phyloP scores from a whole-genome alignment of 2,113 vertebrate species.

The Sorex araneus region DNA sequence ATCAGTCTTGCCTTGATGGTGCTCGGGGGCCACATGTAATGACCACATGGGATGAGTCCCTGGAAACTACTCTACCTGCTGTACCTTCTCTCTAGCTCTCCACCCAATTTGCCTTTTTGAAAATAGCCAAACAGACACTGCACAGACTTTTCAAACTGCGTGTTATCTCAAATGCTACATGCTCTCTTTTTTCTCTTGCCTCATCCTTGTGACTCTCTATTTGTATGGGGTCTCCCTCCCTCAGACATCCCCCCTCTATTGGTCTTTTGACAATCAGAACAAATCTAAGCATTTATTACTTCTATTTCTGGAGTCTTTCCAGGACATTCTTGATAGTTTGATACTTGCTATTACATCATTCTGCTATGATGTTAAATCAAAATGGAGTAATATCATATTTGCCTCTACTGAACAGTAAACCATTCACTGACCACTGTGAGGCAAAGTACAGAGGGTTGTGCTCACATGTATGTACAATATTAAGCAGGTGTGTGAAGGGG shows the following conservation, averaged over 20 bases:
- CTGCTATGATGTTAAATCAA: neutral
- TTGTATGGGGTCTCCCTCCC: accelerated
- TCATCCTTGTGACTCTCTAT: neutral
- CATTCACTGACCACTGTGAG: neutral
- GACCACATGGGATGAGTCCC: too few relatives aligned
- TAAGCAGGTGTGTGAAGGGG: neutral
- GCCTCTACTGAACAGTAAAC: neutral
- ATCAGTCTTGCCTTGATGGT: too few relatives aligned
- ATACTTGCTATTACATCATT: neutral
- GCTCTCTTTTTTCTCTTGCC: neutral
- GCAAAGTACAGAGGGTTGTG: neutral
- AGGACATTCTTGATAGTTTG: neutral
- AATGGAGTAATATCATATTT: neutral
- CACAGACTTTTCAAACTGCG: neutral
- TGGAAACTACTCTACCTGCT: too few relatives aligned
- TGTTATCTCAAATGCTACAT: accelerated
- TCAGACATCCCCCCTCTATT: accelerated
- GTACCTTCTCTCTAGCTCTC: too few relatives aligned
- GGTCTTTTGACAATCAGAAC: neutral
- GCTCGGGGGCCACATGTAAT: too few relatives aligned
- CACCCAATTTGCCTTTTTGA: too few relatives aligned
- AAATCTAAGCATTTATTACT: neutral
- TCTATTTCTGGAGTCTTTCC: neutral
- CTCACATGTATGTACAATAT: neutral
- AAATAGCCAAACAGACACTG: too few relatives aligned